phyloP scores from a whole-genome alignment of 2,888 invertebrate species.

The Macaria liturata region DNA sequence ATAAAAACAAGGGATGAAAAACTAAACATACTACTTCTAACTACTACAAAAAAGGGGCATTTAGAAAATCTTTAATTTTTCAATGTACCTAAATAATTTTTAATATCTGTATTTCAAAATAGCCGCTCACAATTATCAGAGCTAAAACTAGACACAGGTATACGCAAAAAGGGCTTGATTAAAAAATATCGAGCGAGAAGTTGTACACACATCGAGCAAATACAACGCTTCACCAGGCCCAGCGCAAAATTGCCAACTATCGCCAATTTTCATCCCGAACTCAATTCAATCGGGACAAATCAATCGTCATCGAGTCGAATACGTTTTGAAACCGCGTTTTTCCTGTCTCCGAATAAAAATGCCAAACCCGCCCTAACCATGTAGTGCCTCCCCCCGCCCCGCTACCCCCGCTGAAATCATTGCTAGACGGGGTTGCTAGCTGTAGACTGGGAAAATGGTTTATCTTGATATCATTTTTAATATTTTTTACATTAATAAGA shows the following conservation, averaged over 20 bases:
- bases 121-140: too few relatives aligned
- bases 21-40: too few relatives aligned
- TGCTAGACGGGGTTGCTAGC: not conserved
- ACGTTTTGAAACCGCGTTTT: conserved; percentile 55
- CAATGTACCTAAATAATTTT: too few relatives aligned
- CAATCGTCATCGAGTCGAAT: conserved; percentile 64
- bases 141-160: too few relatives aligned
- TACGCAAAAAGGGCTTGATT: not conserved
- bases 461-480: too few relatives aligned
- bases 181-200: not conserved
- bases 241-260: conserved; percentile 36
- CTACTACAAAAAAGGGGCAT: too few relatives aligned
- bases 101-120: too few relatives aligned
- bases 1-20: too few relatives aligned
- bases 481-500: too few relatives aligned
- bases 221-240: conserved; percentile 22
- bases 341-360: conserved; percentile 68
- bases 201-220: conserved; percentile 1
- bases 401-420: conserved; percentile 35
- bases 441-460: too few relatives aligned
- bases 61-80: too few relatives aligned
- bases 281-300: conserved; percentile 57
- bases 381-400: conserved; percentile 49
- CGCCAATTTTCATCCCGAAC: conserved; percentile 19
- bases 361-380: conserved; percentile 78